Base-by-base conservation (phyloP, 2,888 invertebrate species). In the Agapostemon virescens region DNA sequence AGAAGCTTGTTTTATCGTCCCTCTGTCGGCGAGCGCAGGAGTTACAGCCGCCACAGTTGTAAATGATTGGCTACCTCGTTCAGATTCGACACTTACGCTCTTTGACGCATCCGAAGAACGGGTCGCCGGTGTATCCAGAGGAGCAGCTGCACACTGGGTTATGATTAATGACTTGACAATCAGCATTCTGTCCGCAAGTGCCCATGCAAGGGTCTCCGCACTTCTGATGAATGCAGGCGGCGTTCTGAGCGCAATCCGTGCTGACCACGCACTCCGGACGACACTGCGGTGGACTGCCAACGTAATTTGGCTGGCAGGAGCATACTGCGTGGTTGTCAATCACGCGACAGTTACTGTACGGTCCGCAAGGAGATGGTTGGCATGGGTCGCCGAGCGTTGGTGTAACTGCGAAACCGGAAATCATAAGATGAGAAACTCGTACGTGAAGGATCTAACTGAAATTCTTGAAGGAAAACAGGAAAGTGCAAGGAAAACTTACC, bases 121-220 rank as follows among this genome's bases (percentile, higher is more conserved):
- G 97, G 94, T 98, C 97, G 74, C 98, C 98, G 52, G 94, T 94
- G 91, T 95, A 96, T 86, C 96, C 96, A 84, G 94, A 93, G 71
- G 95, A 94, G 92, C 98, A 98, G 91, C 96, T 96, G 93, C 98
- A 98, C 84, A 97, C 95, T 58, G 97, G 97, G 92, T 96, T 97
- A 91, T 98, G 98, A 92, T 97, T 97, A 69, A 97, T 95, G 23
- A 97, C 97, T 87, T 95, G 95, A 91, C 98, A 98, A 85, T 96
- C 94, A 3, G 97, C 97, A 93, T 96, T 96, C 79, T 94, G 93
- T 38, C 97, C 97, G 91, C 98, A 98, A n/a, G 96, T 95, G 81
- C 96, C 96, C 52, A 95, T 94, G 91, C 97, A 98, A 68, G 97
- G 97, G 92, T 97, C 96, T 82, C 94, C 94, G 91, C 98, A 98